Base-by-base conservation (phyloP, 2,113 vertebrate genomes). In the Castor canadensis region DNA sequence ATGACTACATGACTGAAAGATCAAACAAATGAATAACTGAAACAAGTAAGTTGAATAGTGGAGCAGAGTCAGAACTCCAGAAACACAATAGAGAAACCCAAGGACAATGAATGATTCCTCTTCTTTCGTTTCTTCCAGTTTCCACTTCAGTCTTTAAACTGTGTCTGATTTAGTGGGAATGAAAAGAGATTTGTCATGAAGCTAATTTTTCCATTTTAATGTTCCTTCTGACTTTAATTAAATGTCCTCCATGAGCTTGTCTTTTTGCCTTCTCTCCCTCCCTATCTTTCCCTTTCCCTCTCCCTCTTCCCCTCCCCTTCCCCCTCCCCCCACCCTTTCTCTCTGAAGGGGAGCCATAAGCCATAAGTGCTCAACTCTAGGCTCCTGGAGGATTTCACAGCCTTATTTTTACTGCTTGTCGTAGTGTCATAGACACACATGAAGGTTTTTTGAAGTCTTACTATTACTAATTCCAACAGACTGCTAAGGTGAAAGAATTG, bases 381-480 rank as follows among this genome's bases (percentile, higher is more conserved):
- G 67, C 87, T 97, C 93, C 77, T 62, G 49, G 72, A 94, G 90
- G 71, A 87, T 84, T 97, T 98, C 97, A 97, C 96, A 97, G 94
- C 90, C 97, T 95, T 97, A 97, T 97, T 98, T 98, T 97, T 97
- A 98, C 97, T 93, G 95, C 93, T 84, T 26, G 22, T 89, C 93
- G 80, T 95, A 54, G 89, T 97, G 64, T 80, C 69, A 95, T 80
- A 97, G 96, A 96, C 95, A 96, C 60, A 72, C 13, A 22, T 97
- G 95, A 96, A 98, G 45, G 49, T 94, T 24, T 76, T 95, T 97
- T 84, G 94, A 97, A 97, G 88, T 96, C 80, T 20, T 86, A 77
- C 98, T 93, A 97, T 97, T 94, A 97, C 87, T 97, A 98, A 98
- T 96, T 97, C 93, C 75, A 97, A 95, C 95, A 97, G 97, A 97